Evolutionary conservation across 2,797 vertebrate species (phyloP).

Genomic region (Rhyacichthys aspro): DNA sequence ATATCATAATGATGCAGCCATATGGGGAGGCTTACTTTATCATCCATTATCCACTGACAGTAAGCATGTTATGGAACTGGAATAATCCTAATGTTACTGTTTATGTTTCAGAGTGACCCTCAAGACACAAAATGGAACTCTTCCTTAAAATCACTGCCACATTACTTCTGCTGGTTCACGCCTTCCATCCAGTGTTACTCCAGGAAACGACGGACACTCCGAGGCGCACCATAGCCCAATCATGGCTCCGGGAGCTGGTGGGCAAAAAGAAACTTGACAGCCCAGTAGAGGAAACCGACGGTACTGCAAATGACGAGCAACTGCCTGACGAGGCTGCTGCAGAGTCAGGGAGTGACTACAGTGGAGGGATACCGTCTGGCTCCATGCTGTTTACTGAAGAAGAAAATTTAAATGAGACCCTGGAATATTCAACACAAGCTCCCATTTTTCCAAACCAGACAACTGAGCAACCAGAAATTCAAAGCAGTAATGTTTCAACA

Average conservation of each 20-base stretch:
- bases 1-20: too few relatives aligned
- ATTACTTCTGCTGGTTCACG: conserved; percentile 62
- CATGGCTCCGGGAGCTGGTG: conserved; percentile 42
- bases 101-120: conserved; percentile 51
- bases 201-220: conserved; percentile 50
- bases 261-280: rapidly evolving
- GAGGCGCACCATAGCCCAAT: conserved; percentile 26
- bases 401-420: conserved; percentile 12
- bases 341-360: too few relatives aligned
- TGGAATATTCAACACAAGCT: not conserved
- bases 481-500: not conserved
- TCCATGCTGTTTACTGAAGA: not conserved
- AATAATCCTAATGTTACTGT: conserved; percentile 7
- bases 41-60: too few relatives aligned
- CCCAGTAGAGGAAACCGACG: not conserved
- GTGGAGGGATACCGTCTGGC: conserved; percentile 16
- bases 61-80: too few relatives aligned
- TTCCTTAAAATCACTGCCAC: conserved; percentile 36
- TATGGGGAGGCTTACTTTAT: too few relatives aligned
- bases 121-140: conserved; percentile 47
- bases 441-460: not conserved
- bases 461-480: not conserved
- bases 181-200: conserved; percentile 32
- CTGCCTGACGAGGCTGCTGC: not conserved
- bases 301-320: not conserved